A percentile compares a stretch with the other conserved stretches of the same genome.
Conservation (phyloP, 2,888 invertebrate species). For the Falcaria lacertinaria region DNA sequence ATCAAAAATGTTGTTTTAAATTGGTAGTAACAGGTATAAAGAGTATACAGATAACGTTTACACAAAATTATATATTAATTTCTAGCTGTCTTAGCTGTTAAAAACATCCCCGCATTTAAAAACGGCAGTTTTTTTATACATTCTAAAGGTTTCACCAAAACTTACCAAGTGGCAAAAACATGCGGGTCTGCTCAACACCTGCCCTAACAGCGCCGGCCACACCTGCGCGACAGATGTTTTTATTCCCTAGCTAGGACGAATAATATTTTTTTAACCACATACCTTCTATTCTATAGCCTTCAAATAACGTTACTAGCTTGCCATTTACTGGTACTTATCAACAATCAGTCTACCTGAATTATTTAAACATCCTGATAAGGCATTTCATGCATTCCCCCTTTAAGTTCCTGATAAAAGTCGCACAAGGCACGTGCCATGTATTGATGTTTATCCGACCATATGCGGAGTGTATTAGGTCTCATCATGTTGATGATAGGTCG, state of each 20-base stretch:
- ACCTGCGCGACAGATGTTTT: conserved; percentile 68
- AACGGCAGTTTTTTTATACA: neutral
- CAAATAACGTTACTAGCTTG: conserved; percentile 14
- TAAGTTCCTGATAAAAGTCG: conserved; percentile 8
- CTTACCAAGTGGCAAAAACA: neutral
- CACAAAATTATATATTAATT: no score
- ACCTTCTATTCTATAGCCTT: conserved; percentile 11
- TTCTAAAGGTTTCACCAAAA: neutral
- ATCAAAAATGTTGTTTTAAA: no score
- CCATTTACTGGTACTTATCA: conserved; percentile 12
- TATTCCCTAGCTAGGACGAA: conserved; percentile 9
- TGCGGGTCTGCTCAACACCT: conserved; percentile 23
- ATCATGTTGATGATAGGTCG: conserved; percentile 9
- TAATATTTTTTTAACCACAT: neutral
- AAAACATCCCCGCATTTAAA: no score
- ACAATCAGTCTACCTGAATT: no score
- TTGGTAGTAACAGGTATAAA: no score
- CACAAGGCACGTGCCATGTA: conserved; percentile 23
- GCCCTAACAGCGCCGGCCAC: conserved; percentile 28
- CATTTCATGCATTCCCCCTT: no score
- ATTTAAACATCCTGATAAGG: no score
- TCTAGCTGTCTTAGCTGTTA: no score
- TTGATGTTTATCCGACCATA: conserved; percentile 13
- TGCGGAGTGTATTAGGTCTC: conserved; percentile 6
- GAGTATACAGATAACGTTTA: no score